Percentiles rank a stretch among this genome's conserved stretches.
These are phyloP conservation scores for Siniperca knerii DNA, from an alignment of 2,113 vertebrate genomes.

Conservation along the genomic window DNA sequence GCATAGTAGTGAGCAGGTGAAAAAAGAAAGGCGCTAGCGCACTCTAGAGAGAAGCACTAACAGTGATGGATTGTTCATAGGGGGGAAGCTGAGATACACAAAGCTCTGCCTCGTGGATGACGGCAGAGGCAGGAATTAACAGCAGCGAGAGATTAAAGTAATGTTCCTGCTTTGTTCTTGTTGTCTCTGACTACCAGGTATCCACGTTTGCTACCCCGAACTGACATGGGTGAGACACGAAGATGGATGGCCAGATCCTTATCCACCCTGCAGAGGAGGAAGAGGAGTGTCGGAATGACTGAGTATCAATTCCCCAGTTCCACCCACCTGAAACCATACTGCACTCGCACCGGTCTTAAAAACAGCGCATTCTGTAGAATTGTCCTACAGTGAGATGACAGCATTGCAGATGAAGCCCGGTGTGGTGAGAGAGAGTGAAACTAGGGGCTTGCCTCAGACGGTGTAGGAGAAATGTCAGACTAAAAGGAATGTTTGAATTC, in stretches of 20 bases:
- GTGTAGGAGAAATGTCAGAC: conserved; percentile 60
- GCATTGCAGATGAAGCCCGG: conserved; percentile 71
- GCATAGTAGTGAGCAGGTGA: conserved; percentile 45
- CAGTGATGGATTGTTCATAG: conserved; percentile 81
- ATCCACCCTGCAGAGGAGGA: conserved; percentile 76
- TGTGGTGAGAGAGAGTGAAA: conserved; percentile 22
- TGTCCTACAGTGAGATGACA: conserved; percentile 59
- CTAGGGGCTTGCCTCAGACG: conserved; percentile 22
- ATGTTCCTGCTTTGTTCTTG: conserved; percentile 78
- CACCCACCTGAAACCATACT: conserved; percentile 74
- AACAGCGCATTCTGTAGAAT: conserved; percentile 59
- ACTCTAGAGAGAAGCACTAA: conserved; percentile 73
- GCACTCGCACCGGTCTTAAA: conserved; percentile 32
- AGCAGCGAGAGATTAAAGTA: conserved; percentile 75
- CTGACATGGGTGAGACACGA: conserved; percentile 72
- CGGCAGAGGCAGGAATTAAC: conserved; percentile 73
- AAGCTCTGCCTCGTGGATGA: conserved; percentile 70
- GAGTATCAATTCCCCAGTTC: conserved; percentile 79
- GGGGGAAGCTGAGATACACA: conserved; percentile 75
- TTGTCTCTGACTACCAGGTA: conserved; percentile 71
- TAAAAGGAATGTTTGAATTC: conserved; percentile 74
- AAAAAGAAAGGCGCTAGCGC: conserved; percentile 53
- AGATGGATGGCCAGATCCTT: conserved; percentile 80
- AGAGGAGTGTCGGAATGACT: conserved; percentile 78
- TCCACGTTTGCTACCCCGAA: conserved; percentile 57